Evolutionary conservation across 2,797 vertebrate species (phyloP).

Genomic region (Alectoris magna): DNA sequence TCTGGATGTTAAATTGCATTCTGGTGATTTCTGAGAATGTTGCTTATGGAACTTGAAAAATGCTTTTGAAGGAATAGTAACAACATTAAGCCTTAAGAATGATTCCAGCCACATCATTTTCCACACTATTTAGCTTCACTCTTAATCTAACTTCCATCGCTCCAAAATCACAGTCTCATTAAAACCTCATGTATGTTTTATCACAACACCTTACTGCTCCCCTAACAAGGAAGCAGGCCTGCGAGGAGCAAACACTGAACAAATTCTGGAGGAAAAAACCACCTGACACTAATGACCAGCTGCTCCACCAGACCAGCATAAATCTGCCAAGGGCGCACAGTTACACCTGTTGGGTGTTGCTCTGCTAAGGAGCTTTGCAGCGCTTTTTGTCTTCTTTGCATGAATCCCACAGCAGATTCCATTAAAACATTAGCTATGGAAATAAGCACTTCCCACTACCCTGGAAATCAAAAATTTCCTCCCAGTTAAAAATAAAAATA

Average conservation of each 20-base stretch:
- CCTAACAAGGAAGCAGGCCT: not conserved
- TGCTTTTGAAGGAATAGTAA: not conserved
- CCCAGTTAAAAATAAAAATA: not conserved
- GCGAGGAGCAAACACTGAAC: not conserved
- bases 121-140: not conserved
- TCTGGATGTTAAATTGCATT: not conserved
- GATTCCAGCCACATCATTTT: not conserved
- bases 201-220: not conserved
- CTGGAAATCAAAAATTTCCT: not conserved
- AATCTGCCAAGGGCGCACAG: not conserved
- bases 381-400: not conserved
- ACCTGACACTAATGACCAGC: not conserved
- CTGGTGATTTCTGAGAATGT: not conserved
- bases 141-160: not conserved
- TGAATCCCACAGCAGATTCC: not conserved
- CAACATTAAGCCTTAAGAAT: not conserved
- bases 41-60: not conserved
- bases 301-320: not conserved
- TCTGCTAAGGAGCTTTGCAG: not conserved
- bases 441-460: not conserved
- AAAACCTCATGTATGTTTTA: not conserved
- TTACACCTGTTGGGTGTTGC: not conserved
- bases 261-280: not conserved
- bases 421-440: not conserved
- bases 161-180: not conserved